Percentiles rank a stretch among this genome's conserved stretches.
These are phyloP conservation scores for Gnathonemus longibarbis DNA, from an alignment of 2,113 vertebrate genomes.

Conservation along the genomic window DNA sequence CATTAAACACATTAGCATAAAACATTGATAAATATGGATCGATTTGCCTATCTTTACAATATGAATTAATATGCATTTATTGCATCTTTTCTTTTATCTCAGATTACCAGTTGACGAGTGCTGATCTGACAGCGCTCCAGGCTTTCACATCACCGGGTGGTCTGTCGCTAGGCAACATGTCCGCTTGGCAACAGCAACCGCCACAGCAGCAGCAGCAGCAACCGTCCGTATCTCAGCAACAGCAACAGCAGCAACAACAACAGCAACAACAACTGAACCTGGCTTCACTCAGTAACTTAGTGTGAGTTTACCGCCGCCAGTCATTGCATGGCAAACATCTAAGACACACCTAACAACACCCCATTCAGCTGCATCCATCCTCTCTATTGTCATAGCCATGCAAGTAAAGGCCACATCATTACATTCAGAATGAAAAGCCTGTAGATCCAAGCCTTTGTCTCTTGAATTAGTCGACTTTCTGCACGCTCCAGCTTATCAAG, in stretches of 20 bases:
- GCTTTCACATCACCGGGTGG: conserved; percentile 80
- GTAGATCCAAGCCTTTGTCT: not conserved
- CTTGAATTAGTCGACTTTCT: not conserved
- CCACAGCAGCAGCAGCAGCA: conserved; percentile 44
- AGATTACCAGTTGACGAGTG: conserved; percentile 93
- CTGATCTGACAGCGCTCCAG: conserved; percentile 83
- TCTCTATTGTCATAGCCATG: not conserved
- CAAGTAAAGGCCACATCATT: not conserved
- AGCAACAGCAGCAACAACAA: conserved; percentile 57
- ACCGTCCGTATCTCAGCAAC: conserved; percentile 60
- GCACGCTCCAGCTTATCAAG: not conserved
- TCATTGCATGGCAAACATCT: not conserved
- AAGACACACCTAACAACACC: not conserved
- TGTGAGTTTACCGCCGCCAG: conserved; percentile 63
- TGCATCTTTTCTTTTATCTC: conserved; percentile 36
- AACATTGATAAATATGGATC: conserved; percentile 6
- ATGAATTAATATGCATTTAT: conserved; percentile 19
- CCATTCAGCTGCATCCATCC: not conserved
- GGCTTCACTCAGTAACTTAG: conserved; percentile 82
- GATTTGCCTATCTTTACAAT: conserved; percentile 5
- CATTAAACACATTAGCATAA: conserved; percentile 10
- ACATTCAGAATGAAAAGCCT: not conserved
- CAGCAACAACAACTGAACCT: conserved; percentile 75
- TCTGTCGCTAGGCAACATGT: conserved; percentile 81
- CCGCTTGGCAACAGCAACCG: conserved; percentile 87